These are phyloP conservation scores for Homarus americanus DNA, from an alignment of 1,140 invertebrate species.

Conservation along the genomic window DNA sequence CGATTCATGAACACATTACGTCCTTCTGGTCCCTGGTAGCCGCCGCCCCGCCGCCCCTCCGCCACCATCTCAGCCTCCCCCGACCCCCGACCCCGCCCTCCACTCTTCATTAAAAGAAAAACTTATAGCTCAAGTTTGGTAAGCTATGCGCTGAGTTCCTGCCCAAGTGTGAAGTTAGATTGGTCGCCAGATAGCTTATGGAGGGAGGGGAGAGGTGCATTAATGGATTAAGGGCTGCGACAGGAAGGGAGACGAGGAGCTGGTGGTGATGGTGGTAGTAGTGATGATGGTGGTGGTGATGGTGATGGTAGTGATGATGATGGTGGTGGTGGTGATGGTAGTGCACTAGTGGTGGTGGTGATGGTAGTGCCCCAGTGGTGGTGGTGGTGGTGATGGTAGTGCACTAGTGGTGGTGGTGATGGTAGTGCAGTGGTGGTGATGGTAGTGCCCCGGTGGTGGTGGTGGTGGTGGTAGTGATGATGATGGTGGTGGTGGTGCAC, in stretches of 20 bases:
- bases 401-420: neutral
- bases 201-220: neutral
- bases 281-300: neutral
- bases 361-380: neutral
- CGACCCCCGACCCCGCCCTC: neutral
- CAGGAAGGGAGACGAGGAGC: neutral
- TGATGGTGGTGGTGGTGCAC: too few relatives aligned
- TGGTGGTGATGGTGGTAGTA: neutral
- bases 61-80: too few relatives aligned
- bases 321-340: too few relatives aligned
- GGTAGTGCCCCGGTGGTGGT: too few relatives aligned
- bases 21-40: neutral
- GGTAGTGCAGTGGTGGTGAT: too few relatives aligned
- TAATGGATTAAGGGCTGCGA: neutral
- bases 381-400: neutral
- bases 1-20: neutral
- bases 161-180: conserved; percentile 2
- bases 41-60: neutral
- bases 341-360: neutral
- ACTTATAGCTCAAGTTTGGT: neutral
- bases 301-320: neutral
- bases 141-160: neutral
- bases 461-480: too few relatives aligned
- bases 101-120: conserved; percentile 19
- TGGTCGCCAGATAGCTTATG: conserved; percentile 14